Conservation (phyloP, 2,113 vertebrate species). For the Pagrus major region DNA sequence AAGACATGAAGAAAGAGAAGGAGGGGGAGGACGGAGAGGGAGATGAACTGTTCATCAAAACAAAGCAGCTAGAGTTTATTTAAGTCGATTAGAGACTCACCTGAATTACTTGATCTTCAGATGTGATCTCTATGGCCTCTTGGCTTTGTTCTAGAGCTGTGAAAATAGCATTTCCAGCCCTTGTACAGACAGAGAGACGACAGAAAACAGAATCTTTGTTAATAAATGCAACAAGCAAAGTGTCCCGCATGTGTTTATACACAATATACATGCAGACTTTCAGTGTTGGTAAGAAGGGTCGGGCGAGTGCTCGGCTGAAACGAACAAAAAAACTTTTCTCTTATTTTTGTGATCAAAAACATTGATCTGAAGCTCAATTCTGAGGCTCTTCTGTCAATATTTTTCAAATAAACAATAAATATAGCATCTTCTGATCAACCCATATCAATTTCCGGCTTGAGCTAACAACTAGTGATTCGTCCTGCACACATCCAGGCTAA, state of each 20-base stretch:
- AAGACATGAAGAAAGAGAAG: slow-evolving; percentile 47
- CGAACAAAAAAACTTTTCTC: too few species aligned
- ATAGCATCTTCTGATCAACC: too few species aligned
- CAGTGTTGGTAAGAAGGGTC: too few species aligned
- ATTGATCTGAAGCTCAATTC: too few species aligned
- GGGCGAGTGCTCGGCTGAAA: too few species aligned
- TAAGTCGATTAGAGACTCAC: slow-evolving; percentile 77
- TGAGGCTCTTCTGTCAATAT: too few species aligned
- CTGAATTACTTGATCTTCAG: slow-evolving; percentile 97
- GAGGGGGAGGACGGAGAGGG: neutral
- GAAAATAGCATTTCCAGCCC: slow-evolving; percentile 96
- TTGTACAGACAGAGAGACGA: slow-evolving; percentile 64
- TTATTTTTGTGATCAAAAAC: too few species aligned
- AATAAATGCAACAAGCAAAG: slow-evolving; percentile 13
- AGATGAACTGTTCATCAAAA: neutral
- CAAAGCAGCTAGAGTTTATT: neutral
- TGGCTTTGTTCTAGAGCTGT: slow-evolving; percentile 97
- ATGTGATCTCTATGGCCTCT: slow-evolving; percentile 98
- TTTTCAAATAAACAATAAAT: too few species aligned
- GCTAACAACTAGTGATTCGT: too few species aligned
- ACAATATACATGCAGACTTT: neutral
- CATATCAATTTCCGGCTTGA: too few species aligned
- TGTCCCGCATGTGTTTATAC: neutral
- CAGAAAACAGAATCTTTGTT: slow-evolving; percentile 18
- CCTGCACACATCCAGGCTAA: too few species aligned